phyloP scores from a whole-genome alignment of 1,140 invertebrate genomes.

The Matsumurasca onukii region DNA sequence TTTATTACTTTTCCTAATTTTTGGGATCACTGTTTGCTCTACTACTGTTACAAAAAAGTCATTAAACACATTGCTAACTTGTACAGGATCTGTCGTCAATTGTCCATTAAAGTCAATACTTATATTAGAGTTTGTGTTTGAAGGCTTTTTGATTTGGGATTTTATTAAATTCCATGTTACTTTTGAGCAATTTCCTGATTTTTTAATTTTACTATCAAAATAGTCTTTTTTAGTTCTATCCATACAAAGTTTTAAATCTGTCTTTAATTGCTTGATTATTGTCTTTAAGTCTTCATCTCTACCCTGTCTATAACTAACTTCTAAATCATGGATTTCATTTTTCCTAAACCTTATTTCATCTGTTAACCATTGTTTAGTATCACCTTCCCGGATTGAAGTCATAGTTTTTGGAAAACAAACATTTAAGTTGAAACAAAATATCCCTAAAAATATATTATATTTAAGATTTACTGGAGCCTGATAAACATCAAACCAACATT shows the following conservation, averaged over 20 bases:
- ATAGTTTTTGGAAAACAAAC: neutral
- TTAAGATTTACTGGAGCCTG: neutral
- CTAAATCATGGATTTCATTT: neutral
- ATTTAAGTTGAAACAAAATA: neutral
- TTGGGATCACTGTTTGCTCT: neutral
- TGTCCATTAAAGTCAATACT: neutral
- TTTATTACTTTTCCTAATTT: neutral
- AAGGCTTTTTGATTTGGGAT: neutral
- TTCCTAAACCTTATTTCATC: neutral
- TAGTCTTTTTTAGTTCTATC: neutral
- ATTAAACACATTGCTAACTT: constrained; percentile 5
- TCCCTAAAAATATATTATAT: neutral
- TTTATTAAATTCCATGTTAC: constrained; percentile 1
- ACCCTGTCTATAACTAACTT: neutral
- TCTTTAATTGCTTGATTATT: neutral
- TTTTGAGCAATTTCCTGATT: neutral
- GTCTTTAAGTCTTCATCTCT: neutral
- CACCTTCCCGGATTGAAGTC: neutral
- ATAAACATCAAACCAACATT: neutral
- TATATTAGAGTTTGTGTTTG: neutral
- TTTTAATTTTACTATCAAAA: neutral
- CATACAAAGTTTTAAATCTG: neutral
- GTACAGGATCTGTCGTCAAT: neutral
- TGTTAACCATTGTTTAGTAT: neutral
- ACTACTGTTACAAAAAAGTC: neutral